Percentiles rank a stretch among this genome's conserved stretches.
Evolutionary conservation across 2,113 vertebrate genomes (phyloP).

Genomic region (Rhabdornis inornatus): DNA sequence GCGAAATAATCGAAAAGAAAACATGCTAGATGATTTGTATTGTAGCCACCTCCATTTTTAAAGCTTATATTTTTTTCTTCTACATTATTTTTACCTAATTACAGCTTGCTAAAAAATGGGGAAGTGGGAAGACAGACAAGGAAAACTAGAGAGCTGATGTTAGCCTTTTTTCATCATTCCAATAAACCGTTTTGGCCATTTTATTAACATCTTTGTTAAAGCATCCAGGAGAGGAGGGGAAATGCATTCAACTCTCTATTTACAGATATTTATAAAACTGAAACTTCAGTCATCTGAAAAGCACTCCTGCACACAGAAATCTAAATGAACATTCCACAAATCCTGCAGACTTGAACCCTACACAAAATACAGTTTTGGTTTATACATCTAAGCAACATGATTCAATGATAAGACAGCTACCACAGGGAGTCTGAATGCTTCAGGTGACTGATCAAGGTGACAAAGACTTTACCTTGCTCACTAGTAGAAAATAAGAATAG

Average conservation of each 20-base stretch:
- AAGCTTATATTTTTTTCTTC: background rate
- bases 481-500: background rate
- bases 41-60: background rate
- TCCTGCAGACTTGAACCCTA: background rate
- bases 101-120: background rate
- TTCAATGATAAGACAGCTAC: background rate
- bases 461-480: background rate
- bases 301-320: background rate
- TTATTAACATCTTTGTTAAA: background rate
- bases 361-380: background rate
- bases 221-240: background rate
- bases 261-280: background rate
- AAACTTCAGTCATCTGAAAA: background rate
- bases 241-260: background rate
- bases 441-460: background rate
- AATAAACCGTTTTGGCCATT: background rate
- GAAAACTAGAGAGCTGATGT: background rate
- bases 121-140: background rate
- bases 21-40: background rate
- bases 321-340: background rate
- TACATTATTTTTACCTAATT: background rate
- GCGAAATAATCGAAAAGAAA: background rate
- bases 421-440: background rate
- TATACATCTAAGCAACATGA: accelerated
- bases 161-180: background rate